Evolutionary conservation across 2,113 vertebrate species (phyloP), one percentile per base, ranked within the genome.

Genomic region (Ploceus nigricollis): DNA sequence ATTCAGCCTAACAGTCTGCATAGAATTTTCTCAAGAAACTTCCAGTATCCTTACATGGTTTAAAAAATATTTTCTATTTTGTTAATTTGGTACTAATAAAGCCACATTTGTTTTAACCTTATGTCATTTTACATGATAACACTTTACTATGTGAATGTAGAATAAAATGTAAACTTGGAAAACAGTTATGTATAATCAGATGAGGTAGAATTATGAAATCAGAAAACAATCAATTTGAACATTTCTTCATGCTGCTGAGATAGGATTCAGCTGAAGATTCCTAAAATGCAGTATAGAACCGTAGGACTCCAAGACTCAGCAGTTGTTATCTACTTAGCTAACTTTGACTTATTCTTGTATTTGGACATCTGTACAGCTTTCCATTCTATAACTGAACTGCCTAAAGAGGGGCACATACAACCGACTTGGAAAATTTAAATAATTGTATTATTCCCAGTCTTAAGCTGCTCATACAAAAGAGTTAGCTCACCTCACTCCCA

Each of bases 401-500:
- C 21, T 79, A 73, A 82, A 73, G 13, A 69, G 27, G 53, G 44
- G 5, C 4, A 39, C 7, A 28, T 22, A 19, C 9, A 82, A 13
- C 1, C 37, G 45, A 13, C 37, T 50, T 47, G 13, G 37, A 81
- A 90, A 88, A 61, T 4, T 37, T 58, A 35, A 42, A n/a, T 44
- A 48, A 10, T 44, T 44, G 5, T 40, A 35, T 50, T 75, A 31
- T 70, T 54, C 13, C 21, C 3, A 12, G 28, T 4, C 23, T 71
- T 84, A 57, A 61, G 15, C 7, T 45, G 14, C 57, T 70, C 16
- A 80, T 42, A 47, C 4, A 24, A 50, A 75, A 84, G 8, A 4
- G 1, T 14, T 37, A 30, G 18, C 5, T 40, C 3, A 5, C 18
- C 7, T 2, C 1, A 40, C 4, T 31, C 10, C 8, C 18, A 51